phyloP scores from a whole-genome alignment of 2,797 vertebrate genomes.

The Decapterus maruadsi region DNA sequence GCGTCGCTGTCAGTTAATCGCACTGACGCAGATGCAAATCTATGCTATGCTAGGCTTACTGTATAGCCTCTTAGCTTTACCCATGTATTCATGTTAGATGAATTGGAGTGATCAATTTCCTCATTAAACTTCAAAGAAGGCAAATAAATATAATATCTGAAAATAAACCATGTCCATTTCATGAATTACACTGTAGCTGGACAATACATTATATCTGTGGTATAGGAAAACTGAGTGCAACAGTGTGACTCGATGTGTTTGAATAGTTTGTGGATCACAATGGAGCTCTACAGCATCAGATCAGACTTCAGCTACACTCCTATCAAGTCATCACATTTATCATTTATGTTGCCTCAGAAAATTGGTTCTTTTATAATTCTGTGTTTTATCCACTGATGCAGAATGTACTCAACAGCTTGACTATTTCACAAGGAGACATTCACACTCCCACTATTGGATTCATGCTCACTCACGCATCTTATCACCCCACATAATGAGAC shows the following conservation, averaged over 20 bases:
- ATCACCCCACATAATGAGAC: slow-evolving; percentile 39
- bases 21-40: too few species aligned
- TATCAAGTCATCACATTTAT: neutral
- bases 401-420: slow-evolving; percentile 13
- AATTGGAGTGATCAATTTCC: neutral
- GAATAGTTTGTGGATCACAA: neutral
- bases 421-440: slow-evolving; percentile 23
- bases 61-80: too few species aligned
- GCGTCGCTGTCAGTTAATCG: too few species aligned
- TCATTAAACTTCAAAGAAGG: neutral
- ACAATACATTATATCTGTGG: too few species aligned
- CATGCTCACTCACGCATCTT: slow-evolving; percentile 28
- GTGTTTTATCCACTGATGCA: slow-evolving; percentile 2
- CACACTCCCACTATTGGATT: slow-evolving; percentile 16
- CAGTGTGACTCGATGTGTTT: neutral
- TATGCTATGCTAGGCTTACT: too few species aligned
- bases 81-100: neutral
- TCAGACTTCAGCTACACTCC: neutral
- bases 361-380: slow-evolving; percentile 2
- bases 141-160: neutral
- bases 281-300: neutral
- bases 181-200: neutral
- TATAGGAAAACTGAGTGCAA: too few species aligned
- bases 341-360: slow-evolving; percentile 11
- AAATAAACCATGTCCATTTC: neutral